phyloP scores from a whole-genome alignment of 2,113 vertebrate species.

The Syngnathus scovelli region DNA sequence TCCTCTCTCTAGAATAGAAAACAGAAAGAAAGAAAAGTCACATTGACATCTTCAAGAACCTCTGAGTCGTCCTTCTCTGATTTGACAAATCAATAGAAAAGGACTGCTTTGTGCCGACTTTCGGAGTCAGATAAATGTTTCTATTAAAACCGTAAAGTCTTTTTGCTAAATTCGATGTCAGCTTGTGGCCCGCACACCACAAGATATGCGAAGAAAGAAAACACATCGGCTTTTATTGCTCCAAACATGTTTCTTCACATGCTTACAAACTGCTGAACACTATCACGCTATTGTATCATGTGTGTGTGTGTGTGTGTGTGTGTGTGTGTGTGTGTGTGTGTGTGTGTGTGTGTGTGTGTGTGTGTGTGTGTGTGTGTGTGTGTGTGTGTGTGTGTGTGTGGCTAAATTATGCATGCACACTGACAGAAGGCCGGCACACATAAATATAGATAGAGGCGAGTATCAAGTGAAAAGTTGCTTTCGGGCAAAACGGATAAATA shows the following conservation, averaged over 20 bases:
- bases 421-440: constrained; percentile 15
- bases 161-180: not conserved
- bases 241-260: constrained; percentile 39
- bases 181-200: not conserved
- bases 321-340: constrained; percentile 9
- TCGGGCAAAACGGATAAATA: not conserved
- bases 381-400: constrained; percentile 12
- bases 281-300: constrained; percentile 19
- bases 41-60: too few species aligned
- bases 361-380: not conserved
- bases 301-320: not conserved
- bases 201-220: constrained; percentile 48
- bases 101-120: not conserved
- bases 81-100: not conserved
- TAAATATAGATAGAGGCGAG: not conserved
- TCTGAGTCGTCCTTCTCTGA: not conserved
- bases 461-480: constrained; percentile 1
- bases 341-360: constrained; percentile 1
- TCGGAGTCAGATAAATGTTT: not conserved
- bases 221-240: constrained; percentile 57
- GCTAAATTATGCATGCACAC: constrained; percentile 43
- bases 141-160: not conserved
- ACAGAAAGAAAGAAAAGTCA: too few species aligned
- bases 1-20: too few species aligned
- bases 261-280: constrained; percentile 41